Percentiles rank a stretch among this genome's conserved stretches.
Conservation (phyloP, 2,113 vertebrate genomes). For the Anoplopoma fimbria region DNA sequence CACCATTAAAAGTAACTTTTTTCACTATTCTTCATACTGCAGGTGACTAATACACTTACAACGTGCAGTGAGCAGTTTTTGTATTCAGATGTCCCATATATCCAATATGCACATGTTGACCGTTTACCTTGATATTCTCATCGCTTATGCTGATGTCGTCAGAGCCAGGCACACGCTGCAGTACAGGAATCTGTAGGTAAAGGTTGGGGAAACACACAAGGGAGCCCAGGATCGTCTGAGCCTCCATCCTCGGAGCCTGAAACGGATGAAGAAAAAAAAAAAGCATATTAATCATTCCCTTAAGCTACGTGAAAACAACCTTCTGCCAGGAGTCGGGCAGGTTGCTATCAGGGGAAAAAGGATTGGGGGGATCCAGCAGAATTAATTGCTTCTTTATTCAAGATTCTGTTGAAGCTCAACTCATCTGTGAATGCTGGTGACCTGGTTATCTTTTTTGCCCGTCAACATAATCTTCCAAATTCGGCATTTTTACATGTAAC, state of each 20-base stretch:
- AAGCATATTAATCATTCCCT: constrained; percentile 22
- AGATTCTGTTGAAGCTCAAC: constrained; percentile 19
- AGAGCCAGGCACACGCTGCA: constrained; percentile 82
- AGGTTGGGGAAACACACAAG: constrained; percentile 96
- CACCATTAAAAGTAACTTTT: background rate
- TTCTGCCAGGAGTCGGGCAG: constrained; percentile 28
- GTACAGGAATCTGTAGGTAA: constrained; percentile 88
- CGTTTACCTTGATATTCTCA: constrained; percentile 91
- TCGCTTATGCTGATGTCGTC: constrained; percentile 79
- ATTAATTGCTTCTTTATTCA: constrained; percentile 36
- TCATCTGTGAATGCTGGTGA: background rate
- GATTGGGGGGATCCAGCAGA: constrained; percentile 10
- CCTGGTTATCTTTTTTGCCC: background rate
- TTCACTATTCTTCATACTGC: background rate
- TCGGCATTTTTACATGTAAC: too few species aligned
- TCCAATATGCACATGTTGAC: background rate
- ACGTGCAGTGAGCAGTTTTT: background rate
- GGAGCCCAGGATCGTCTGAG: constrained; percentile 94
- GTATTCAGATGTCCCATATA: background rate
- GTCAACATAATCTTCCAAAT: constrained; percentile 3
- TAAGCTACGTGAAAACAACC: constrained; percentile 47
- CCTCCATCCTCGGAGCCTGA: constrained; percentile 93
- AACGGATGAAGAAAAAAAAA: background rate
- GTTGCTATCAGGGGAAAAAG: background rate
- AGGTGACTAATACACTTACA: background rate